Evolutionary conservation across 2,797 vertebrate species (phyloP).

Genomic region (Salmo trutta): DNA sequence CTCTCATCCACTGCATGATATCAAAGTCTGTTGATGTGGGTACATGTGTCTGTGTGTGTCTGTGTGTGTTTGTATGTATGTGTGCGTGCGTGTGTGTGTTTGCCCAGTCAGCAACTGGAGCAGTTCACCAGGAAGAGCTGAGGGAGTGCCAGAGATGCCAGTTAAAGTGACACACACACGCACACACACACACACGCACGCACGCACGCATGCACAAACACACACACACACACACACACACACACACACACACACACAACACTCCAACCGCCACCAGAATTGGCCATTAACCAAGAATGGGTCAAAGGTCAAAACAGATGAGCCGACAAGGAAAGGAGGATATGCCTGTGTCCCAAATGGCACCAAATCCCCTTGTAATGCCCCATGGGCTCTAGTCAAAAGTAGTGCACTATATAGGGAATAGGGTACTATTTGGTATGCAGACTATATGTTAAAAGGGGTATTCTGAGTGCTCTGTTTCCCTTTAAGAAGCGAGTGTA

Average conservation of each 20-base stretch:
- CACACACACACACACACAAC: not conserved
- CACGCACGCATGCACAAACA: not conserved
- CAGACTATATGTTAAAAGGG: constrained; percentile 42
- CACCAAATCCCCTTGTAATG: not conserved
- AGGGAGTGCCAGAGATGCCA: too few relatives aligned
- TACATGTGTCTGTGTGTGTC: too few relatives aligned
- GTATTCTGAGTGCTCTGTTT: constrained; percentile 19
- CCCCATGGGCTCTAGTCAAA: not conserved
- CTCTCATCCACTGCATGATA: not conserved
- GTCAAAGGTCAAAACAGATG: constrained; percentile 60
- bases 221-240: not conserved
- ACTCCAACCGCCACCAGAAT: constrained; percentile 27
- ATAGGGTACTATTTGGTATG: not conserved
- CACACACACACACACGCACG: not conserved
- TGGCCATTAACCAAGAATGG: constrained; percentile 49
- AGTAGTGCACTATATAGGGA: not conserved
- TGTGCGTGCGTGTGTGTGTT: not conserved
- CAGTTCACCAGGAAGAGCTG: not conserved
- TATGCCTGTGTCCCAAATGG: not conserved
- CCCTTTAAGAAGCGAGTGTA: constrained; percentile 30
- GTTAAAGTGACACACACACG: not conserved
- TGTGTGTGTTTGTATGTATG: too few relatives aligned
- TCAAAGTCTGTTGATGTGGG: too few relatives aligned
- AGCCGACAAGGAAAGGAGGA: constrained; percentile 50
- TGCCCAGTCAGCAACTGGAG: not conserved